phyloP scores from a whole-genome alignment of 2,113 vertebrate species.

The Prionailurus bengalensis region DNA sequence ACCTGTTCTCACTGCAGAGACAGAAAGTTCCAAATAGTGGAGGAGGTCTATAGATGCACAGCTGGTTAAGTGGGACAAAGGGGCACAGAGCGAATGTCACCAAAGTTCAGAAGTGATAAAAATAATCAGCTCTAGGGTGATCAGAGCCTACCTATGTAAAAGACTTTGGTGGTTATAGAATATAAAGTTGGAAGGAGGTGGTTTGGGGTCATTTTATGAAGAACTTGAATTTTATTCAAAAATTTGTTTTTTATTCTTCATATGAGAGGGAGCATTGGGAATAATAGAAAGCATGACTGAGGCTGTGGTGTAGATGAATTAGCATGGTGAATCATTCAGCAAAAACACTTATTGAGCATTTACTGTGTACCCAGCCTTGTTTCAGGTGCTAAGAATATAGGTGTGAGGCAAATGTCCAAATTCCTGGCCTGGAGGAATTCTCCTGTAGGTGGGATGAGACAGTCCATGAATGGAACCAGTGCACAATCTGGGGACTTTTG shows the following conservation, averaged over 20 bases:
- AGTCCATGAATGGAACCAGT: background rate
- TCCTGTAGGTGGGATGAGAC: background rate
- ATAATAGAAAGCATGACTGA: background rate
- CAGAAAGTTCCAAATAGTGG: background rate
- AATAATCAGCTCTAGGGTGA: background rate
- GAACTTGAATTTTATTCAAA: slow-evolving; percentile 45
- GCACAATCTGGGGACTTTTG: background rate
- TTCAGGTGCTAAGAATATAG: background rate
- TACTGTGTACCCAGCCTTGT: background rate
- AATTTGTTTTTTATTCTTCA: background rate
- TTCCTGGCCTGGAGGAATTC: background rate
- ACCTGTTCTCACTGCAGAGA: background rate
- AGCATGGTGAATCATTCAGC: background rate
- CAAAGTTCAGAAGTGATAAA: background rate
- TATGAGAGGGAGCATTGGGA: slow-evolving; percentile 1
- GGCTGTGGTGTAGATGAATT: background rate
- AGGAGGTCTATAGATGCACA: background rate
- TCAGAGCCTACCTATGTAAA: background rate
- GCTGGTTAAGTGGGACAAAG: background rate
- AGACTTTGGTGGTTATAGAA: background rate
- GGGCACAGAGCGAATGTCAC: background rate
- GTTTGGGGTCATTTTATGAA: slow-evolving; percentile 39
- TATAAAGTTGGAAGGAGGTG: background rate
- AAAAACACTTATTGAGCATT: background rate
- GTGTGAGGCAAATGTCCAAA: background rate